phyloP scores from a whole-genome alignment of 2,113 vertebrate species.

The Noctilio leporinus region DNA sequence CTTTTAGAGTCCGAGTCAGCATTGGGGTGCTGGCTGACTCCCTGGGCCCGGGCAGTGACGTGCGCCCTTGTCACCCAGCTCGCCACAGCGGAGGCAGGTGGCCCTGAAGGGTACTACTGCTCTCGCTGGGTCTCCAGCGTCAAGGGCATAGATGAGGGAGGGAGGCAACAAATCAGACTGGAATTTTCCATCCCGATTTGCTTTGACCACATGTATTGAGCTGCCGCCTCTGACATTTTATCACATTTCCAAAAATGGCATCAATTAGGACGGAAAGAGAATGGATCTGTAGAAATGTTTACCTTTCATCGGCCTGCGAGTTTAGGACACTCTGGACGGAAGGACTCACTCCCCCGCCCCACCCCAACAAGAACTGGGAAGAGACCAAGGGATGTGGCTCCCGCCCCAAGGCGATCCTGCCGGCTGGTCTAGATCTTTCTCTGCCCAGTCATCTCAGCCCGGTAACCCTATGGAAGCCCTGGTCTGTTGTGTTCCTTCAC shows the following conservation, averaged over 20 bases:
- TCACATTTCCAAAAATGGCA: constrained; percentile 57
- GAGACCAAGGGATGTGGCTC: constrained; percentile 45
- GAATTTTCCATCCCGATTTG: constrained; percentile 43
- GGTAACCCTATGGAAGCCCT: constrained; percentile 80
- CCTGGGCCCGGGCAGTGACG: not conserved
- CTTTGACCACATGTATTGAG: constrained; percentile 42
- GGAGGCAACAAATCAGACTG: not conserved
- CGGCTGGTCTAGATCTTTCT: constrained; percentile 69
- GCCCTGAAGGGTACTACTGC: not conserved
- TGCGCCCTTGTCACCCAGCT: not conserved
- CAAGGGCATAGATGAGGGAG: not conserved
- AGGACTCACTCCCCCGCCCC: constrained; percentile 71
- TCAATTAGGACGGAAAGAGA: constrained; percentile 53
- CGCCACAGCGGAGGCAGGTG: not conserved
- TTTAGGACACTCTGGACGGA: constrained; percentile 67
- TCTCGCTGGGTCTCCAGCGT: not conserved
- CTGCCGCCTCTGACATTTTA: constrained; percentile 16
- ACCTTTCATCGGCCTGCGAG: constrained; percentile 64
- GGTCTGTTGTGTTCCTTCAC: constrained; percentile 86
- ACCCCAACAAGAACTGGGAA: constrained; percentile 55
- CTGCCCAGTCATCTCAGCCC: constrained; percentile 82
- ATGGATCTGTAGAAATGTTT: constrained; percentile 55
- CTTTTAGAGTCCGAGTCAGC: constrained; percentile 62
- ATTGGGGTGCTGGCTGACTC: not conserved
- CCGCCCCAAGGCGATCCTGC: constrained; percentile 37